These are phyloP conservation scores for Podarcis lilfordi DNA, from an alignment of 2,797 vertebrate species.

Conservation along the genomic window DNA sequence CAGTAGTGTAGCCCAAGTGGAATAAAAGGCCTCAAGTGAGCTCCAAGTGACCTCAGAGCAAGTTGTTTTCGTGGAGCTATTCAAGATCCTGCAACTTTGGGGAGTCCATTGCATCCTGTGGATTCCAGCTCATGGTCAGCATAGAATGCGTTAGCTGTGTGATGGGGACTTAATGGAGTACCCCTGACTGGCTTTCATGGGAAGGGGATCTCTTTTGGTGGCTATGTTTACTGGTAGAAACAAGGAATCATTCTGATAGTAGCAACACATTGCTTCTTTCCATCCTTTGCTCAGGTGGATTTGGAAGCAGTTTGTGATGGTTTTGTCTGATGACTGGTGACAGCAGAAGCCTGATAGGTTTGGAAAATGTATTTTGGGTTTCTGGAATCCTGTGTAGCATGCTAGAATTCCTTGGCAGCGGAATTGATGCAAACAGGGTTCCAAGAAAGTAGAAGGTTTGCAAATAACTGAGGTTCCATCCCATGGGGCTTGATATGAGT, in stretches of 20 bases:
- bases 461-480: background rate
- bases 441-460: too few relatives aligned
- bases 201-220: background rate
- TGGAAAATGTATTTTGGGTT: background rate
- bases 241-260: too few relatives aligned
- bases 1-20: background rate
- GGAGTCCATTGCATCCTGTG: background rate
- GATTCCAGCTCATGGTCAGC: background rate
- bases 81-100: background rate
- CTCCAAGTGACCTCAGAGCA: background rate
- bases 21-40: too few relatives aligned
- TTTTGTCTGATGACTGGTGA: background rate
- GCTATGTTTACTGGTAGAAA: background rate
- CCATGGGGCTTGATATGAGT: background rate
- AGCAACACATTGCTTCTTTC: background rate
- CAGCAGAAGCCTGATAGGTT: background rate
- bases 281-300: background rate
- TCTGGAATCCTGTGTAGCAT: background rate
- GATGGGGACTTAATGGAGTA: background rate
- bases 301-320: background rate
- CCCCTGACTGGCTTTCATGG: background rate
- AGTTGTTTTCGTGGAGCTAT: background rate
- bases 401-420: background rate
- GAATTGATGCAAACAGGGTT: background rate
- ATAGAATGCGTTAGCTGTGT: too few relatives aligned